Base-by-base conservation (phyloP, 2,113 vertebrate species). In the Serinus canaria region DNA sequence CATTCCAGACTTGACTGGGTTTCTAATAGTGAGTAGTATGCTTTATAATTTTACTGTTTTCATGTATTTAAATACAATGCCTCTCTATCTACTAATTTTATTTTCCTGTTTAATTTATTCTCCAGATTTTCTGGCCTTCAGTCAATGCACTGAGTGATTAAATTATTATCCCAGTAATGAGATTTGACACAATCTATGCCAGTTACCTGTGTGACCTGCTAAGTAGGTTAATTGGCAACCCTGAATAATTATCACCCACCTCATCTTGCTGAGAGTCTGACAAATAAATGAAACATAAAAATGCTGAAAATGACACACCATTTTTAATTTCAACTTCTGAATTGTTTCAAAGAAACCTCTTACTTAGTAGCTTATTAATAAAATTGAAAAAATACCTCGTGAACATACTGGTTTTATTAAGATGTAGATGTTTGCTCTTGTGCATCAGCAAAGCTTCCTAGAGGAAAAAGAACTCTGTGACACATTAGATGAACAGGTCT, bases 161-260 rank as follows among this genome's bases (percentile, higher is more conserved):
- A 96, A 92, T 96, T 93, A 96, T 95, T 97, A 90, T 88, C 75
- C 62, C 75, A 92, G 3, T 97, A 97, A 97, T 95, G 91, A 96
- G 83, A 75, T 96, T 92, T 92, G 91, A 94, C 92, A 94, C 92
- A 95, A 92, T 96, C 89, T 96, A 49, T 92, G 70, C 77, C 86
- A 88, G 77, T 94, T 97, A 97, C 96, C 86, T 96, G 23, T 82
- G 90, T 92, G 93, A 96, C 96, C 95, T 93, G 76, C 91, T 95
- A 96, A 97, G 88, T 83, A 95, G 97, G 96, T 97, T 97, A 97
- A 97, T 95, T 97, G 81, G 64, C 88, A 97, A 62, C 53, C 83
- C 75, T 87, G 90, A 96, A 83, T 95, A 95, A 95, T 93, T 96
- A 85, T 78, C 85, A 92, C 52, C 47, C 60, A 78, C 63, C 64